These are phyloP conservation scores for Petrolisthes cinctipes DNA, from an alignment of 2,888 invertebrate species.

Conservation along the genomic window DNA sequence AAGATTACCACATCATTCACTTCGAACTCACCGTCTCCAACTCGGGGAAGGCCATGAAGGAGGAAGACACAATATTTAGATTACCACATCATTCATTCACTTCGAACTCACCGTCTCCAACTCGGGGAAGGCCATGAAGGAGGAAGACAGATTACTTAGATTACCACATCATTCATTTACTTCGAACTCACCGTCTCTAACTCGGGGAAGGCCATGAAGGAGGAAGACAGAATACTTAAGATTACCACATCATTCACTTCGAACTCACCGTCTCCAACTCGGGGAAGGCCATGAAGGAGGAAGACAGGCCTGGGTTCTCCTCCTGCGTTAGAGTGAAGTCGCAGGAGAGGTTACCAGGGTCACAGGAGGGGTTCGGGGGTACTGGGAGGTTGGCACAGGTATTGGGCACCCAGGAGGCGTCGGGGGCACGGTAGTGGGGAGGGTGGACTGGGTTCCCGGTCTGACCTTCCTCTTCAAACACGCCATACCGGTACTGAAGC, in stretches of 20 bases:
- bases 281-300: constrained; percentile 64
- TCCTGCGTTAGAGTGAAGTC: constrained; percentile 32
- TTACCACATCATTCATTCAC: background rate
- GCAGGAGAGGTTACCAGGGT: constrained; percentile 48
- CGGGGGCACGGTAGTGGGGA: constrained; percentile 55
- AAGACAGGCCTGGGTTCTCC: constrained; percentile 42
- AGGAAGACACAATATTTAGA: constrained; percentile 24
- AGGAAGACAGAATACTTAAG: constrained; percentile 29
- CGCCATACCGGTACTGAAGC: constrained; percentile 64
- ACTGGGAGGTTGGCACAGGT: constrained; percentile 57
- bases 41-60: constrained; percentile 63
- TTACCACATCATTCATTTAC: too few relatives aligned
- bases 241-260: too few relatives aligned
- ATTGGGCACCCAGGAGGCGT: constrained; percentile 60
- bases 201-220: constrained; percentile 63
- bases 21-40: constrained; percentile 57
- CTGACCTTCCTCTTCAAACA: constrained; percentile 60
- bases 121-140: too few relatives aligned
- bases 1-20: too few relatives aligned
- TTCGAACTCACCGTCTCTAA: constrained; percentile 57
- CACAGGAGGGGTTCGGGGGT: constrained; percentile 30
- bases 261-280: constrained; percentile 51
- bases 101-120: too few relatives aligned
- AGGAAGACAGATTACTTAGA: too few relatives aligned
- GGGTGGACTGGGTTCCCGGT: constrained; percentile 61